Conservation (phyloP, 2,113 vertebrate genomes). For the Hemiprocne comata region DNA sequence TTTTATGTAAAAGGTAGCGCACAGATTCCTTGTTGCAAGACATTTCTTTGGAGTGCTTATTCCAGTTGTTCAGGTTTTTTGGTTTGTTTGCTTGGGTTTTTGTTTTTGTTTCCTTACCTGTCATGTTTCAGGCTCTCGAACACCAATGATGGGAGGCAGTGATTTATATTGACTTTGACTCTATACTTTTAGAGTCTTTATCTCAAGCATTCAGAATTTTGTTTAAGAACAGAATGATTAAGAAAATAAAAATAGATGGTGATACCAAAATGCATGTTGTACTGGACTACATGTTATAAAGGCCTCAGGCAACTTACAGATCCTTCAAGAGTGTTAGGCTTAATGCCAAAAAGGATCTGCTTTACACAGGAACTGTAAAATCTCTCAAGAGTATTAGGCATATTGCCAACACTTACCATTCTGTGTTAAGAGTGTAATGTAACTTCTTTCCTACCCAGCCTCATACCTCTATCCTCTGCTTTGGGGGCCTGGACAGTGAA, state of each 20-base stretch:
- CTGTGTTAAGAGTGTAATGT: slow-evolving; percentile 17
- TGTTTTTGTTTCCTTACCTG: background rate
- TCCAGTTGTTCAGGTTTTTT: background rate
- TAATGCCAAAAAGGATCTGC: background rate
- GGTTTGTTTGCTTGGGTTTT: too few species aligned
- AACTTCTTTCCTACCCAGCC: background rate
- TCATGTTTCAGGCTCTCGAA: background rate
- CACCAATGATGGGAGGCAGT: background rate
- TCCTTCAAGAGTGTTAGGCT: background rate
- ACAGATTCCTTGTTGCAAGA: background rate
- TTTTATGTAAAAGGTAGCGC: slow-evolving; percentile 21
- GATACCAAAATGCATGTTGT: background rate
- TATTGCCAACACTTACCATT: slow-evolving; percentile 5
- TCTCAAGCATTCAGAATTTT: background rate
- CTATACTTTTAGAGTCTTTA: background rate
- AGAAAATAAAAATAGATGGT: slow-evolving; percentile 1
- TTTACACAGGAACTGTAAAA: slow-evolving; percentile 15
- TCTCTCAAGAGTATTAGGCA: slow-evolving; percentile 11
- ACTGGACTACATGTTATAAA: background rate
- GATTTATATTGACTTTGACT: background rate
- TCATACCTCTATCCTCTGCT: background rate
- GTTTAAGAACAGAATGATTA: background rate
- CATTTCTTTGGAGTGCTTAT: background rate
- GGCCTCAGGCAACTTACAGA: background rate
- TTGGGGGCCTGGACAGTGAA: background rate